Evolutionary conservation across 2,797 vertebrate species (phyloP).

Genomic region (Pseudochaenichthys georgianus): DNA sequence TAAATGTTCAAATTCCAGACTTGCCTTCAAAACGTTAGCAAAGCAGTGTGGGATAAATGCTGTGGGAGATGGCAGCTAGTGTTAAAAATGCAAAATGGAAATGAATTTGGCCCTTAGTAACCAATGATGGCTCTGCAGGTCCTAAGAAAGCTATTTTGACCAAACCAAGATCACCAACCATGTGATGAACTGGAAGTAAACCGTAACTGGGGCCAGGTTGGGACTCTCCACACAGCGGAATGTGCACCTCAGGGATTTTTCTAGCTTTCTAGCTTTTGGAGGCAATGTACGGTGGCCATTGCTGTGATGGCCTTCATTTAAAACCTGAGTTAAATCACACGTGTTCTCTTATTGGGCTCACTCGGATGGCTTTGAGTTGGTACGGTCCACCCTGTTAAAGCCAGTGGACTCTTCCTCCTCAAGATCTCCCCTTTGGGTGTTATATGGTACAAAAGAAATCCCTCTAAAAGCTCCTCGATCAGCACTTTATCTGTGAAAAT

Average conservation of each 20-base stretch:
- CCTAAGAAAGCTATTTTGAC: constrained; percentile 78
- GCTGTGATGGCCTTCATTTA: constrained; percentile 81
- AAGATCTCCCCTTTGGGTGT: constrained; percentile 71
- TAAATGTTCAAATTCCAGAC: constrained; percentile 77
- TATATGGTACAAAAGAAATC: constrained; percentile 80
- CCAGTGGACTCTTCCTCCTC: constrained; percentile 67
- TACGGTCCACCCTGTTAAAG: constrained; percentile 68
- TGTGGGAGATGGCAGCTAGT: constrained; percentile 84
- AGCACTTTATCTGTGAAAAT: constrained; percentile 89
- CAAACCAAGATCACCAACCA: constrained; percentile 72
- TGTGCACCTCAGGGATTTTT: constrained; percentile 89
- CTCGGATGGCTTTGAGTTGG: constrained; percentile 49
- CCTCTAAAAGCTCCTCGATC: constrained; percentile 81
- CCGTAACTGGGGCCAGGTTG: constrained; percentile 72
- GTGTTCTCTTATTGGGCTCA: constrained; percentile 48
- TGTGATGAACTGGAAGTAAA: constrained; percentile 65
- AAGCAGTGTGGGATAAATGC: constrained; percentile 78
- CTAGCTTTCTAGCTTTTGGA: constrained; percentile 85
- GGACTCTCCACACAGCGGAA: constrained; percentile 82
- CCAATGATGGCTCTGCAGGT: constrained; percentile 78
- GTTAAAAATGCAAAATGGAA: constrained; percentile 64
- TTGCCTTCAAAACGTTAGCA: constrained; percentile 85
- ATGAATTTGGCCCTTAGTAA: constrained; percentile 68
- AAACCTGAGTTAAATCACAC: constrained; percentile 71
- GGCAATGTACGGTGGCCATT: constrained; percentile 83